Conservation (phyloP, 2,888 invertebrate genomes). For the Pseudococcus viburni region DNA sequence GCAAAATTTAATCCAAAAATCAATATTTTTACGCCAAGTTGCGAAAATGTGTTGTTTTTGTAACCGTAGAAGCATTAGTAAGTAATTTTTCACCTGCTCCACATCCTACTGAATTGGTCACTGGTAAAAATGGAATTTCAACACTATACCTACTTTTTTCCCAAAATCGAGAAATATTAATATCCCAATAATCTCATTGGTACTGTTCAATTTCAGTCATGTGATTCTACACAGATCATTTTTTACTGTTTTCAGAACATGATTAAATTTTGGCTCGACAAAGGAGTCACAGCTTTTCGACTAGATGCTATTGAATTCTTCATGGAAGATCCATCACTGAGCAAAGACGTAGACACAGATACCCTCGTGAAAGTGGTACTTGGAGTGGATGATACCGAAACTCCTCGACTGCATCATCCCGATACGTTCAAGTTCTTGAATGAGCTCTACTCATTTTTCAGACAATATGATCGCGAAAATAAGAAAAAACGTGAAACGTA, state of each 20-base stretch:
- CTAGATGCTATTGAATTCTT: not conserved
- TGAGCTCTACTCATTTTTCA: not conserved
- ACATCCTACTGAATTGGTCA: no score
- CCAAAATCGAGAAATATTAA: no score
- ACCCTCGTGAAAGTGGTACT: not conserved
- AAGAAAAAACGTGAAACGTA: not conserved
- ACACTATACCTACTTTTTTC: no score
- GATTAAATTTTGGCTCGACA: conserved; percentile 28
- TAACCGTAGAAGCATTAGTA: no score
- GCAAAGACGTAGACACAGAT: not conserved
- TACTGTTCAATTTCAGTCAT: no score
- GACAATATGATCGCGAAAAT: not conserved
- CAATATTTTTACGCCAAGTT: no score
- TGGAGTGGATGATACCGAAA: not conserved
- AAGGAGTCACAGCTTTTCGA: conserved; percentile 41
- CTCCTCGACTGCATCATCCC: not conserved
- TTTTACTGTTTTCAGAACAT: not conserved
- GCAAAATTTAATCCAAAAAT: no score
- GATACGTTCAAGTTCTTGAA: not conserved
- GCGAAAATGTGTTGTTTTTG: no score
- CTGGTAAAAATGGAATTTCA: no score
- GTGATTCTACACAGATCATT: no score
- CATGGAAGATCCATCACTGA: not conserved
- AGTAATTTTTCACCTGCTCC: no score
- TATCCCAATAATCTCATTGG: no score